phyloP scores from a whole-genome alignment of 2,888 invertebrate species.

The Clanis bilineata region DNA sequence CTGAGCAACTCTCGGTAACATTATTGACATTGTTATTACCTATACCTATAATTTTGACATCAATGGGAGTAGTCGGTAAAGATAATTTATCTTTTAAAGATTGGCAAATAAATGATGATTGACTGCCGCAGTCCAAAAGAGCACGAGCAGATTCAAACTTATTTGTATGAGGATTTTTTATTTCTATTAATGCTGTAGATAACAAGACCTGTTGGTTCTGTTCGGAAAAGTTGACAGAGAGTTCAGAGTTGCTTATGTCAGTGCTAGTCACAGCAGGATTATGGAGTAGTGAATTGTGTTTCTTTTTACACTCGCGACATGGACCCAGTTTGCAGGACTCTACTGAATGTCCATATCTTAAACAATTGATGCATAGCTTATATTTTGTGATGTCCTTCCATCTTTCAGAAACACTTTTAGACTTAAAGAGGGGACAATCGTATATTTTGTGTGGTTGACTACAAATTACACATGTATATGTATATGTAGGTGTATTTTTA shows the following conservation, averaged over 20 bases:
- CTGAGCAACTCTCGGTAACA: too few species aligned
- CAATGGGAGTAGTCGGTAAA: too few species aligned
- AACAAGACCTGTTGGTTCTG: too few species aligned
- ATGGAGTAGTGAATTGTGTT: too few species aligned
- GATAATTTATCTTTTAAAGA: too few species aligned
- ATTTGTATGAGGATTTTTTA: too few species aligned
- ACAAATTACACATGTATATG: slow-evolving; percentile 26
- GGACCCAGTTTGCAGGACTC: slow-evolving; percentile 26
- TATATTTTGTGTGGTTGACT: slow-evolving; percentile 25
- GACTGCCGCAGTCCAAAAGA: too few species aligned
- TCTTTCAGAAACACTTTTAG: slow-evolving; percentile 19
- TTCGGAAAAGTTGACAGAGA: slow-evolving; percentile 19
- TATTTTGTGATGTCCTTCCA: slow-evolving; percentile 12
- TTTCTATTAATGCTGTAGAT: too few species aligned
- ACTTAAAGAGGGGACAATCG: slow-evolving; percentile 26
- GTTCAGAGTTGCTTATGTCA: not conserved
- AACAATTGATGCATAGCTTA: slow-evolving; percentile 22
- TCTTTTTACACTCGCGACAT: slow-evolving; percentile 26
- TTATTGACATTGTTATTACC: too few species aligned
- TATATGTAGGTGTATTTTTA: not conserved
- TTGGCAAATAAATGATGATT: too few species aligned
- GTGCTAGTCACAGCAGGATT: not conserved
- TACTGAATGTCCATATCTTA: slow-evolving; percentile 20
- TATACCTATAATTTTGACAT: too few species aligned
- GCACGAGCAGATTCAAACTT: too few species aligned